phyloP scores from a whole-genome alignment of 2,888 invertebrate species.

The Altica lythri region DNA sequence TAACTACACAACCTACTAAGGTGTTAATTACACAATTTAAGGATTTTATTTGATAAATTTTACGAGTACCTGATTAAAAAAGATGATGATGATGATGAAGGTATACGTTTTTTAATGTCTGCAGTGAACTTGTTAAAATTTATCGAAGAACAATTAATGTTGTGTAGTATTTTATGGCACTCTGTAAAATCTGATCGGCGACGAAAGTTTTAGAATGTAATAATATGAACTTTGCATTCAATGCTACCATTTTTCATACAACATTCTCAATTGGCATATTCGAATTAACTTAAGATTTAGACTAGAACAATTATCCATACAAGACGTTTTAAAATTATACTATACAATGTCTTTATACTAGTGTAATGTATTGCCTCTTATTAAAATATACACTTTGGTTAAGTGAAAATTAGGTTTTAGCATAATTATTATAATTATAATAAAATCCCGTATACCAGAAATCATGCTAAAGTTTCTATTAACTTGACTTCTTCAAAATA shows the following conservation, averaged over 20 bases:
- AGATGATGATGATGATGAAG: neutral
- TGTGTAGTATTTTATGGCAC: neutral
- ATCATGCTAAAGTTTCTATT: neutral
- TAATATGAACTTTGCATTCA: slow-evolving; percentile 6
- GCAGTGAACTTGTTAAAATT: neutral
- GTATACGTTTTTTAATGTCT: neutral
- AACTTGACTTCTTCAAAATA: neutral
- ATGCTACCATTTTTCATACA: slow-evolving; percentile 1
- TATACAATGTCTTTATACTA: slow-evolving; percentile 3
- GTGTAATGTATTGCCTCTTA: slow-evolving; percentile 4
- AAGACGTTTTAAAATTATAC: slow-evolving; percentile 4
- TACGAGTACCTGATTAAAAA: slow-evolving; percentile 4
- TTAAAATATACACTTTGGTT: slow-evolving; percentile 17
- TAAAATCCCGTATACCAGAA: slow-evolving; percentile 1
- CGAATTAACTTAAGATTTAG: slow-evolving; percentile 17
- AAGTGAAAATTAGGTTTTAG: slow-evolving; percentile 17
- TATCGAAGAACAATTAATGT: neutral
- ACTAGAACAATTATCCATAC: slow-evolving; percentile 12
- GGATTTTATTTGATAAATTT: neutral
- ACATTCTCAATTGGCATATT: slow-evolving; percentile 12
- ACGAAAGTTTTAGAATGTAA: slow-evolving; percentile 10
- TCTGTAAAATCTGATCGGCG: slow-evolving; percentile 3
- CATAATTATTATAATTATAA: slow-evolving; percentile 23
- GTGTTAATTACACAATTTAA: neutral
- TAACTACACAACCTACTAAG: neutral